These are phyloP conservation scores for Knipowitschia caucasica DNA, from an alignment of 2,797 vertebrate genomes.

Conservation along the genomic window DNA sequence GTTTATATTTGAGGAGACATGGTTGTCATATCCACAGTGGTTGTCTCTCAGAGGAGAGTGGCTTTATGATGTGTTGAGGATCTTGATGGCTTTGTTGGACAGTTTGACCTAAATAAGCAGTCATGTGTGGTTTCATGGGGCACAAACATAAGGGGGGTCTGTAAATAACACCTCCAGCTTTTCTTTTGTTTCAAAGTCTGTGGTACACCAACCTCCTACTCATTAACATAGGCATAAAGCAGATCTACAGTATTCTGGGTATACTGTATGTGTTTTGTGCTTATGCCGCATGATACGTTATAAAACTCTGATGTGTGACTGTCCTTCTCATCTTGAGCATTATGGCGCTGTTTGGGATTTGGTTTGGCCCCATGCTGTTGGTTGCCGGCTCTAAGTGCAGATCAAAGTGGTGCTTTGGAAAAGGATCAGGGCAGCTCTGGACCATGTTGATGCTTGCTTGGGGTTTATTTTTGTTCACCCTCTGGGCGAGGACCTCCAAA, in stretches of 20 bases:
- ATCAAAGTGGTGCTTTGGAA: conserved; percentile 62
- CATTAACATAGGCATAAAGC: conserved; percentile 1
- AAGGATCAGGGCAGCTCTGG: conserved; percentile 44
- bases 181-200: conserved; percentile 40
- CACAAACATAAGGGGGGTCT: conserved; percentile 55
- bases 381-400: conserved; percentile 58
- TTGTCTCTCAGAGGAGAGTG: conserved; percentile 27
- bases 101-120: conserved; percentile 74
- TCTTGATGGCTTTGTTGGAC: conserved; percentile 59
- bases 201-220: conserved; percentile 7
- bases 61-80: conserved; percentile 29
- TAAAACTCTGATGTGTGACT: conserved; percentile 30
- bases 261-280: not conserved
- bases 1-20: not conserved
- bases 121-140: conserved; percentile 58
- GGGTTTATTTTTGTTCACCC: conserved; percentile 73
- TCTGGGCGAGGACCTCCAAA: conserved; percentile 74
- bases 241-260: not conserved
- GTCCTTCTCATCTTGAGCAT: conserved; percentile 39
- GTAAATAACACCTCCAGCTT: conserved; percentile 61
- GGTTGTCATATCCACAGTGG: conserved; percentile 7
- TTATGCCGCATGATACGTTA: not conserved
- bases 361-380: conserved; percentile 50
- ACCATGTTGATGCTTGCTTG: conserved; percentile 57
- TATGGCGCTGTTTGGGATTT: conserved; percentile 50